Conservation (phyloP, 2,113 vertebrate species). For the Indicator indicator region DNA sequence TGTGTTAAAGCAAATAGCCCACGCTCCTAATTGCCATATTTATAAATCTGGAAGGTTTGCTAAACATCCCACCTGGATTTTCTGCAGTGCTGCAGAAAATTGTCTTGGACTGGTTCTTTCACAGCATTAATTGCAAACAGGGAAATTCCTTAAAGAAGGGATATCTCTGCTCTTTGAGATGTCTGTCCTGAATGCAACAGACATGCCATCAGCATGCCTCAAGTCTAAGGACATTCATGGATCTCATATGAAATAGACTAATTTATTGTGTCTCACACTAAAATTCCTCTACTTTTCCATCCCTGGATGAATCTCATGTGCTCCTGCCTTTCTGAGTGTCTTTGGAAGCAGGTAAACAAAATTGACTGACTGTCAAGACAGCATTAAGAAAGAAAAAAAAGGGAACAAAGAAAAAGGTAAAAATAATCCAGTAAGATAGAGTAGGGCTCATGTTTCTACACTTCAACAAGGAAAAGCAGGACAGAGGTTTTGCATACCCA, state of each 20-base stretch:
- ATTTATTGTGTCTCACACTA: neutral
- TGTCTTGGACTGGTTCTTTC: neutral
- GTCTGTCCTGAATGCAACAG: neutral
- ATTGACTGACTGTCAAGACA: neutral
- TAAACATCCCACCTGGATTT: neutral
- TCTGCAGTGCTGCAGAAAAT: neutral
- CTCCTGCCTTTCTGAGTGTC: neutral
- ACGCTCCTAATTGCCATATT: neutral
- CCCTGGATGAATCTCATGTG: neutral
- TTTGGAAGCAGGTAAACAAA: neutral
- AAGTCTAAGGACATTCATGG: neutral
- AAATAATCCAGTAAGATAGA: neutral
- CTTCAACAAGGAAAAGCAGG: neutral
- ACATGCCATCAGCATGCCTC: neutral
- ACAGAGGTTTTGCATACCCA: neutral
- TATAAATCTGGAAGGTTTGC: neutral
- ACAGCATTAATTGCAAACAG: neutral
- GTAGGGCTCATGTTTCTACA: neutral
- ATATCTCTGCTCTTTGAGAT: neutral
- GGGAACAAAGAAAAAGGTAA: neutral
- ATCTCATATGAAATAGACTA: neutral
- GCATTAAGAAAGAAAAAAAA: neutral
- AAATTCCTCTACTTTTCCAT: neutral
- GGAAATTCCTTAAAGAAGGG: neutral
- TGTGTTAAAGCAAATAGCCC: constrained; percentile 10